Evolutionary conservation across 2,797 vertebrate species (phyloP), one percentile per base, ranked within the genome.

Genomic region (Sebastes diaconus): DNA sequence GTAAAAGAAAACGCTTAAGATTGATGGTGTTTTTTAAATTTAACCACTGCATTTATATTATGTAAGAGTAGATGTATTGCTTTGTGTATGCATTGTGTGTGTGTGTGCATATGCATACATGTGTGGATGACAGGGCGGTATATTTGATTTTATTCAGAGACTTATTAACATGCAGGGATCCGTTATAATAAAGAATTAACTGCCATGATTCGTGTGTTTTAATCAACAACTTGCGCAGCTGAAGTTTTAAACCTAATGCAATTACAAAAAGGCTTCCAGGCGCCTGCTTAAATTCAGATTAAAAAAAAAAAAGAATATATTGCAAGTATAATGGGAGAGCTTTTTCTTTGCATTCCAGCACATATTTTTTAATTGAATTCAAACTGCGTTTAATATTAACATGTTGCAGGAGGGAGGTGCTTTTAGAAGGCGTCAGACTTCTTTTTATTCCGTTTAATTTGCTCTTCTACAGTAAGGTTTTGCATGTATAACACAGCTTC

Each of bases 211-310:
- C 83, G 75, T 88, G 61, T 77, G 84, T 83, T 91, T 90, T 84
- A 91, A 92, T 92, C 87, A 93, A 90, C 82, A 90, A 84, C 80
- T 85, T 90, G 81, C 76, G 42, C 88, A 59, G 72, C 85, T 73
- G 58, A 87, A 87, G 86, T 86, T 90, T 89, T 85, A 89, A 94
- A 86, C 73, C 75, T 91, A 88, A 94, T 81, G 87, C 86, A 94
- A 94, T 95, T 94, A 92, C 82, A 80, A 77, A 72, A 72, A 84
- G 83, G 84, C 57, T 92, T 87, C 85, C 88, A 79, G 80, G 61
- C 61, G 13, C 65, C 85, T 73, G 81, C 78, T 87, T 90, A 77
- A 89, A 85, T 75, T 80, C 57, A 77, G 84, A 94, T 90, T 85
- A 79, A 92, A 92, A 88, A 24, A 88, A 22, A 83, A 80, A 16